phyloP scores from a whole-genome alignment of 2,113 vertebrate species.

The Dipodomys ordii region DNA sequence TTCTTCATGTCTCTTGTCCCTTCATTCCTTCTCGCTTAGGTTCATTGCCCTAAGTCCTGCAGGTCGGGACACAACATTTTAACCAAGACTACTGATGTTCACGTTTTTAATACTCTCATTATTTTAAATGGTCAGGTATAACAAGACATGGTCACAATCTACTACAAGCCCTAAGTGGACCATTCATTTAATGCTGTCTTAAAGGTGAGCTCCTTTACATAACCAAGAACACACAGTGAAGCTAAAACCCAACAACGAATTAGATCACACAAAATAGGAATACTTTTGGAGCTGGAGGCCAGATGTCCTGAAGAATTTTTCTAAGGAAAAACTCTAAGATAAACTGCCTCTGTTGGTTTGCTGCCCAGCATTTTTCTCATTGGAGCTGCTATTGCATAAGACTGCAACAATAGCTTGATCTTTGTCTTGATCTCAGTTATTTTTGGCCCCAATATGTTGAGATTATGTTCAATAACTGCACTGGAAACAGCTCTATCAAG shows the following conservation, averaged over 20 bases:
- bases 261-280: conserved; percentile 77
- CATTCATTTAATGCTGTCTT: conserved; percentile 67
- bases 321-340: conserved; percentile 71
- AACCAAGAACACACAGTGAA: conserved; percentile 69
- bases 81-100: conserved; percentile 73
- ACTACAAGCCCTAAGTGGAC: conserved; percentile 55
- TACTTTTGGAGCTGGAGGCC: conserved; percentile 82
- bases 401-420: conserved; percentile 73
- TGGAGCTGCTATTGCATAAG: conserved; percentile 62
- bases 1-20: no score
- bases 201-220: conserved; percentile 70
- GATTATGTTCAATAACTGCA: conserved; percentile 76
- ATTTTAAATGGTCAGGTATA: conserved; percentile 76
- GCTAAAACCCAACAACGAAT: conserved; percentile 74
- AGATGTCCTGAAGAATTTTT: conserved; percentile 83
- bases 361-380: conserved; percentile 64
- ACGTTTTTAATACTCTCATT: conserved; percentile 72
- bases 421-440: conserved; percentile 78
- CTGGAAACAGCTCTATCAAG: conserved; percentile 71
- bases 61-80: not conserved
- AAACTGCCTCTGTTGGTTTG: conserved; percentile 70
- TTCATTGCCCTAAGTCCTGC: no score
- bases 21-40: no score
- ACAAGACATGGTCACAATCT: conserved; percentile 75
- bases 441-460: conserved; percentile 73